Evolutionary conservation across 2,797 vertebrate genomes (phyloP).

Genomic region (Netta rufina): DNA sequence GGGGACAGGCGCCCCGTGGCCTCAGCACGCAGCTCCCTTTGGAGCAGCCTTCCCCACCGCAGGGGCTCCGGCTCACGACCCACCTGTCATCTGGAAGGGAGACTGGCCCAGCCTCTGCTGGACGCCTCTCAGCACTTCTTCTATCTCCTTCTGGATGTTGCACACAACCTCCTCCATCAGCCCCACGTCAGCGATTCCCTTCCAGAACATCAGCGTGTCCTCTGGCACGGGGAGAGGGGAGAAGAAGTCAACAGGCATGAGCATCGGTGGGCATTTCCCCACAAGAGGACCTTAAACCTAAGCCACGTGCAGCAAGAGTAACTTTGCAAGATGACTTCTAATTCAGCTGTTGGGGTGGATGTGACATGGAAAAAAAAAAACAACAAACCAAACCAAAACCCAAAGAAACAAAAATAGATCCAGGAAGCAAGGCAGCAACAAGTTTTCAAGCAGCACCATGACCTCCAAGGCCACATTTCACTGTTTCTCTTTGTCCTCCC

Average conservation of each 20-base stretch:
- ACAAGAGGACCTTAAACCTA: neutral
- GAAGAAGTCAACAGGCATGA: neutral
- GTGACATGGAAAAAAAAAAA: neutral
- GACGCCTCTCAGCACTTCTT: conserved; percentile 87
- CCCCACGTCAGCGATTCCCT: conserved; percentile 95
- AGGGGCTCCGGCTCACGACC: conserved; percentile 14
- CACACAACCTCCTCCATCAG: conserved; percentile 94
- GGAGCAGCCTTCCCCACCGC: neutral
- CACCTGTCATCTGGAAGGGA: conserved; percentile 88
- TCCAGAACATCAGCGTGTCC: conserved; percentile 97
- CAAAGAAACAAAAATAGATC: neutral
- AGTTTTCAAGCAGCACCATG: neutral
- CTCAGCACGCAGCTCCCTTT: neutral
- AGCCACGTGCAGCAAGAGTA: neutral
- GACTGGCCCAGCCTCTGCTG: conserved; percentile 86
- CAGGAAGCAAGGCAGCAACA: neutral
- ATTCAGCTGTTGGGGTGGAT: neutral
- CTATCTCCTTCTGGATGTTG: conserved; percentile 93
- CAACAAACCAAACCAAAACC: neutral
- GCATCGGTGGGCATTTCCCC: neutral
- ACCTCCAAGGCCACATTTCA: neutral
- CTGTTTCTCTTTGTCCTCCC: neutral
- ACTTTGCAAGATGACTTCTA: neutral
- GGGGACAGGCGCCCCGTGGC: neutral
- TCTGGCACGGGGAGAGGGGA: conserved; percentile 75